A percentile compares a stretch with the other conserved stretches of the same genome.
Conservation (phyloP, 2,113 vertebrate genomes). For the Pavo muticus region DNA sequence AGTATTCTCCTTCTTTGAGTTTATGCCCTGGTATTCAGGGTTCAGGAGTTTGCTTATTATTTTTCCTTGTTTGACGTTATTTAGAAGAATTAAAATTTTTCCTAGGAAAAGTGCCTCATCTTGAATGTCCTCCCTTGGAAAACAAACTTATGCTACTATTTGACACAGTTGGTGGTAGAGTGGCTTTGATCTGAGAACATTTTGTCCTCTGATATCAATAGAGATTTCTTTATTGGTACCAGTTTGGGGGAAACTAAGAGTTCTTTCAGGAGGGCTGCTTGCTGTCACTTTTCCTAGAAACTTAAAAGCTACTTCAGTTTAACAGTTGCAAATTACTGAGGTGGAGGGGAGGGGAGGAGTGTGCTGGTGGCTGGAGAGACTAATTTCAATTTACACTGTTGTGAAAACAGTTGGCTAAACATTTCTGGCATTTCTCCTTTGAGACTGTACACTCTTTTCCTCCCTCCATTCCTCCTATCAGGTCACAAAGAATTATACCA, state of each 20-base stretch:
- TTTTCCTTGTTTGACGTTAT: slow-evolving; percentile 9
- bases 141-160: not conserved
- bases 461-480: not conserved
- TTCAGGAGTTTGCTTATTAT: slow-evolving; percentile 13
- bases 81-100: not conserved
- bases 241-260: not conserved
- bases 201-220: not conserved
- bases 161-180: not conserved
- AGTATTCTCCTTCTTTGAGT: not conserved
- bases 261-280: not conserved
- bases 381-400: not conserved
- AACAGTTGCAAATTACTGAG: not conserved
- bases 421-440: not conserved
- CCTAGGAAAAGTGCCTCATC: not conserved
- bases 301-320: not conserved
- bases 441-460: not conserved
- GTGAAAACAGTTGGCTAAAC: not conserved
- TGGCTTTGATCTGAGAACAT: slow-evolving; percentile 1
- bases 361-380: not conserved
- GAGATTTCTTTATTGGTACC: not conserved
- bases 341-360: not conserved
- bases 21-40: slow-evolving; percentile 9
- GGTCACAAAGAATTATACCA: not conserved
- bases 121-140: slow-evolving; percentile 13
- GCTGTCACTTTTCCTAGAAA: not conserved